phyloP scores from a whole-genome alignment of 2,888 invertebrate species.

The Herminia tarsipennalis region DNA sequence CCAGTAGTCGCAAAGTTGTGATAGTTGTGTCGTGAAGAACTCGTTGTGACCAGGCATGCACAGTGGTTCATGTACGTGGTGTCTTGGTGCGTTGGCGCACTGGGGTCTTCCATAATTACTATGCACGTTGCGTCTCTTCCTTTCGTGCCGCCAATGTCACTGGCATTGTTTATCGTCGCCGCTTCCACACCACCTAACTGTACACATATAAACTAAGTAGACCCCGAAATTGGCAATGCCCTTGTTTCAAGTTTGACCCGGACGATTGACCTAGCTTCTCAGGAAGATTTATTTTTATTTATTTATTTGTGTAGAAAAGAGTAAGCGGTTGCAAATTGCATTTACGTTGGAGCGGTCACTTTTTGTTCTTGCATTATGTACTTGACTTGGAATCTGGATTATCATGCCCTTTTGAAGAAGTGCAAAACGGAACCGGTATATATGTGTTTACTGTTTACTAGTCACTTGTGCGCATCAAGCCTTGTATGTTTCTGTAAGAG shows the following conservation, averaged over 20 bases:
- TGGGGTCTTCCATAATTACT: constrained; percentile 64
- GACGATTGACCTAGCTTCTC: constrained; percentile 49
- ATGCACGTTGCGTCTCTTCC: constrained; percentile 77
- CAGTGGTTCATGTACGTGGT: constrained; percentile 40
- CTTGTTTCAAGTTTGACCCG: constrained; percentile 69
- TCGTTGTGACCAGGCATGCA: constrained; percentile 15
- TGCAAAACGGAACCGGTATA: constrained; percentile 69
- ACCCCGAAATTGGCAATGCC: constrained; percentile 84
- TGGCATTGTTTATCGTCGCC: constrained; percentile 71
- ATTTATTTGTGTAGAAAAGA: constrained; percentile 4
- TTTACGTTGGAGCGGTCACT: constrained; percentile 9
- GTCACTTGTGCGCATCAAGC: constrained; percentile 48
- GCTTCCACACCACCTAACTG: constrained; percentile 71
- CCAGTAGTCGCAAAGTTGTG: constrained; percentile 28
- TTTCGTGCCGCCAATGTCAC: constrained; percentile 82
- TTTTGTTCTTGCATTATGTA: constrained; percentile 25
- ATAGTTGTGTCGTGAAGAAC: constrained; percentile 22
- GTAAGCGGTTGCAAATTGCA: constrained; percentile 6
- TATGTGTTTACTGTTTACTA: constrained; percentile 61
- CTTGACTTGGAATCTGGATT: constrained; percentile 51
- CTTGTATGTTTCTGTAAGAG: constrained; percentile 46
- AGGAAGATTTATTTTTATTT: constrained; percentile 23
- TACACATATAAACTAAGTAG: constrained; percentile 68
- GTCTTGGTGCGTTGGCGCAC: constrained; percentile 35
- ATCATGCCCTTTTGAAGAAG: constrained; percentile 68